Conservation (phyloP, 2,113 vertebrate genomes). For the Syngnathus typhle region DNA sequence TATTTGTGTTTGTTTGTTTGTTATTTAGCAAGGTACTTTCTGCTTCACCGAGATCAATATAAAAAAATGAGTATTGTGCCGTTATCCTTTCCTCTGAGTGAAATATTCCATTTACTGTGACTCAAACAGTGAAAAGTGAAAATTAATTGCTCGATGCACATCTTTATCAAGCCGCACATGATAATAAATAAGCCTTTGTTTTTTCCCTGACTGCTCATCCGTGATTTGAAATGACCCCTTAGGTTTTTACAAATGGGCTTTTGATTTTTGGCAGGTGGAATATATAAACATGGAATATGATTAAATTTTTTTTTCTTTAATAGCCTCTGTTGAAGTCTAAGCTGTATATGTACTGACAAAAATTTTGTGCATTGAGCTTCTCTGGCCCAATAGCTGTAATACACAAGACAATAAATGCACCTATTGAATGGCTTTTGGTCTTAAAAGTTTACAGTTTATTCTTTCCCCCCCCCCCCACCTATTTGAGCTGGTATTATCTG, state of each 20-base stretch:
- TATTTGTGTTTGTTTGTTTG: background rate
- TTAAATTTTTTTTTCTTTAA: slow-evolving; percentile 39
- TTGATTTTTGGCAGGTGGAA: slow-evolving; percentile 16
- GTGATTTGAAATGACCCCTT: background rate
- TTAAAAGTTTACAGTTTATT: background rate
- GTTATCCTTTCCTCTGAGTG: background rate
- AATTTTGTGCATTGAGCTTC: background rate
- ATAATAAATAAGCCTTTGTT: background rate
- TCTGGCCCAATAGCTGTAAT: background rate
- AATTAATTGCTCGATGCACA: background rate
- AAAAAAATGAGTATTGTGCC: background rate
- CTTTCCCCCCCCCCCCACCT: too few relatives aligned
- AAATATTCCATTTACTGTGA: background rate
- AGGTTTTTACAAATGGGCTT: background rate
- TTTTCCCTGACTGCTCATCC: background rate
- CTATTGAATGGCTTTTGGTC: background rate
- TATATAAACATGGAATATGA: slow-evolving; percentile 26
- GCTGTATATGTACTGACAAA: slow-evolving; percentile 36
- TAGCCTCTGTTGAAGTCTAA: slow-evolving; percentile 30
- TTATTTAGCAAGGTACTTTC: background rate
- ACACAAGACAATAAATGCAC: background rate
- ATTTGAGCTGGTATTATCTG: too few relatives aligned
- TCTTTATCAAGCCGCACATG: background rate
- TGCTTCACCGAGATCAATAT: background rate
- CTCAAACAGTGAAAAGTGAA: background rate